Conservation (phyloP, 2,888 invertebrate species). For the Lepidocyrtoides sp. region DNA sequence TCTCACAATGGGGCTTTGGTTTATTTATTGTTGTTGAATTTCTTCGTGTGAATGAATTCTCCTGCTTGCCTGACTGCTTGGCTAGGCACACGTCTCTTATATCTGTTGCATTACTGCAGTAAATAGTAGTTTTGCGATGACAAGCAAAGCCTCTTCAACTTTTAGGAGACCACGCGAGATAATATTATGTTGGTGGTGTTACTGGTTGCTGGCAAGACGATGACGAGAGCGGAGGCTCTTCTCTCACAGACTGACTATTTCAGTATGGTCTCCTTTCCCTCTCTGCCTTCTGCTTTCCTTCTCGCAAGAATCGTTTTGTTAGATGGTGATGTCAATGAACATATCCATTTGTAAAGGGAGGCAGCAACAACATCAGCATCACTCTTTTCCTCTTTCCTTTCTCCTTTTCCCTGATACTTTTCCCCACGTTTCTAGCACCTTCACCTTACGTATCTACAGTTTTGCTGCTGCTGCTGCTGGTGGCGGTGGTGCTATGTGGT, state of each 20-base stretch:
- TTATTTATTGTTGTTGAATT: constrained; percentile 71
- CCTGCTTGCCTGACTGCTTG: constrained; percentile 56
- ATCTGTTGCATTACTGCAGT: constrained; percentile 71
- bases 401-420: constrained; percentile 48
- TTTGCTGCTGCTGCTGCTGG: no score
- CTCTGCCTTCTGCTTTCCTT: constrained; percentile 76
- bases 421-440: constrained; percentile 67
- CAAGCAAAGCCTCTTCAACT: constrained; percentile 75
- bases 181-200: constrained; percentile 57
- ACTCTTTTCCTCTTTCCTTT: background rate
- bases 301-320: constrained; percentile 60
- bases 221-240: constrained; percentile 57
- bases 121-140: constrained; percentile 44
- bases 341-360: constrained; percentile 54
- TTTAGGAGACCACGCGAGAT: constrained; percentile 66
- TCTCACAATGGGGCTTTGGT: constrained; percentile 42
- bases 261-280: constrained; percentile 44
- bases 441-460: background rate
- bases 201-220: background rate
- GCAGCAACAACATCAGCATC: constrained; percentile 64
- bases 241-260: constrained; percentile 62
- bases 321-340: constrained; percentile 69
- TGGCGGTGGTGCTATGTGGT: background rate
- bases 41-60: constrained; percentile 52
- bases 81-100: constrained; percentile 73